Conservation (phyloP, 2,113 vertebrate species). For the Microcebus murinus region DNA sequence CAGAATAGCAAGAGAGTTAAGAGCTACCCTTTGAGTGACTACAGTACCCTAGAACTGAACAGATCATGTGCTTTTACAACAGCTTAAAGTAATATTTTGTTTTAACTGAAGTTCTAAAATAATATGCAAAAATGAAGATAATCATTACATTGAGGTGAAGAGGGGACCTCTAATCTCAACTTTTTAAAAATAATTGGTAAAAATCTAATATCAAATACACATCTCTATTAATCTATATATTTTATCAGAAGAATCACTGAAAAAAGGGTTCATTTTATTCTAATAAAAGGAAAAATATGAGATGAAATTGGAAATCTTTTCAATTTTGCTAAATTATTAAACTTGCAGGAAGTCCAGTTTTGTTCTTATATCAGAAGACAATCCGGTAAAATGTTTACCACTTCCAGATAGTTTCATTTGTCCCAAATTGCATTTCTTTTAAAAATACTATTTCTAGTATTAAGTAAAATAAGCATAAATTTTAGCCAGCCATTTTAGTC, state of each 20-base stretch:
- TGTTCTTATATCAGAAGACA: neutral
- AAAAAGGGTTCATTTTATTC: neutral
- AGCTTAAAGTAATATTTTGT: neutral
- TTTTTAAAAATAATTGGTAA: neutral
- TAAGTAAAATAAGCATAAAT: neutral
- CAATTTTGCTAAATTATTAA: conserved; percentile 8
- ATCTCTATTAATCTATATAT: neutral
- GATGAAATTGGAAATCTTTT: neutral
- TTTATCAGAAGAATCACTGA: neutral
- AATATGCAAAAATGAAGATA: neutral
- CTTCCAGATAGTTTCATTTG: neutral
- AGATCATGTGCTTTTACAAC: neutral
- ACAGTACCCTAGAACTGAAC: neutral
- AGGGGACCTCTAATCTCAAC: neutral
- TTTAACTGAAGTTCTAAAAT: neutral
- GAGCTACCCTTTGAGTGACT: neutral
- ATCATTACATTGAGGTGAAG: neutral
- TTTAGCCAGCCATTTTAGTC: neutral
- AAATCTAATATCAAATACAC: neutral
- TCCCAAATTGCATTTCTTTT: neutral
- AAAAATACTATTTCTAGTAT: neutral
- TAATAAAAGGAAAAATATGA: conserved; percentile 31
- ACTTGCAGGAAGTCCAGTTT: neutral
- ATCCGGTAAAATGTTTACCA: conserved; percentile 12
- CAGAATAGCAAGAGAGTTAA: neutral